phyloP scores from a whole-genome alignment of 2,797 vertebrate species.

The Hoplostethus atlanticus region DNA sequence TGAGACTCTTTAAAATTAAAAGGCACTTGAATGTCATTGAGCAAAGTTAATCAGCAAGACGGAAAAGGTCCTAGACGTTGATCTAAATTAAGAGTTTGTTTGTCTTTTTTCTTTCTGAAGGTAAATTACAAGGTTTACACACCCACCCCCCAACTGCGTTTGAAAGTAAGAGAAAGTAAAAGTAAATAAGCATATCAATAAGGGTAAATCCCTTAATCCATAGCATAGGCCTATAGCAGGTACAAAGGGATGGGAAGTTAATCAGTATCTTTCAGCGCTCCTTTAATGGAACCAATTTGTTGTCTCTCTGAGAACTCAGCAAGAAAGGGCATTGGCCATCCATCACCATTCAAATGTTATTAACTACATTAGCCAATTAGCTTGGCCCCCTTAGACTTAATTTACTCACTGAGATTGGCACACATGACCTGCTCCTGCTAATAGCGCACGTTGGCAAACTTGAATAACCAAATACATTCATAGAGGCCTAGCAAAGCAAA shows the following conservation, averaged over 20 bases:
- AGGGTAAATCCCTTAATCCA: constrained; percentile 55
- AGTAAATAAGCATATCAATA: constrained; percentile 49
- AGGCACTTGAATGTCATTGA: constrained; percentile 72
- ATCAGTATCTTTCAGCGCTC: constrained; percentile 79
- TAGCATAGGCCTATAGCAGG: constrained; percentile 51
- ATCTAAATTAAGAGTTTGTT: constrained; percentile 72
- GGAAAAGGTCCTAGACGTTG: constrained; percentile 72
- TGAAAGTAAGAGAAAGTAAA: constrained; percentile 36
- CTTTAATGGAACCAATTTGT: constrained; percentile 85
- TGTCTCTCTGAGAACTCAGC: constrained; percentile 77
- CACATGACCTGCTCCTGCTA: constrained; percentile 73
- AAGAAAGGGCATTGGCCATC: constrained; percentile 77
- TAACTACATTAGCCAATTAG: constrained; percentile 85
- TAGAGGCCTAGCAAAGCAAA: constrained; percentile 54
- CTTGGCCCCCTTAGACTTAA: constrained; percentile 70
- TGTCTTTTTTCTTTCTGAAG: constrained; percentile 41
- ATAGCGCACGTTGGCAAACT: constrained; percentile 65
- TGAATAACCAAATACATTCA: constrained; percentile 63
- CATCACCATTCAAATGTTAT: constrained; percentile 84
- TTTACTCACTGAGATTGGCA: constrained; percentile 73
- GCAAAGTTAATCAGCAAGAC: constrained; percentile 74
- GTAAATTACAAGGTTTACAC: constrained; percentile 35
- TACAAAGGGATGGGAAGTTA: constrained; percentile 70
- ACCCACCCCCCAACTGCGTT: constrained; percentile 9
- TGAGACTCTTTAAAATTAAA: constrained; percentile 61